These are phyloP conservation scores for Notothenia rossii DNA, from an alignment of 2,113 vertebrate genomes.

Conservation along the genomic window DNA sequence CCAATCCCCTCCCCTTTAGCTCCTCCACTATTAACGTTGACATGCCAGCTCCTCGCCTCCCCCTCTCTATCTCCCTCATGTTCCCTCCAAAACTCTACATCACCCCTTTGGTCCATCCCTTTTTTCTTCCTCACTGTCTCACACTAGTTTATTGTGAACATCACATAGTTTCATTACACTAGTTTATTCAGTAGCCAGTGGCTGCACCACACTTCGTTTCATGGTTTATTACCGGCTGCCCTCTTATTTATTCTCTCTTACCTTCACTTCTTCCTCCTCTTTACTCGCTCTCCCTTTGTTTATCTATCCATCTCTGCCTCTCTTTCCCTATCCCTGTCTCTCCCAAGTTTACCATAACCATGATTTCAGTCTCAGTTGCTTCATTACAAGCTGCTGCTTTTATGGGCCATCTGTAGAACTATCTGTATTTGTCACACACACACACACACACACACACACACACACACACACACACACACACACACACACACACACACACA, in stretches of 20 bases:
- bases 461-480: background rate
- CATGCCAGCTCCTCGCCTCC: constrained; percentile 21
- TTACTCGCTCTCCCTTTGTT: constrained; percentile 39
- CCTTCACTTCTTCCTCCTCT: constrained; percentile 44
- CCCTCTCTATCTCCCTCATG: background rate
- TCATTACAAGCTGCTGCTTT: constrained; percentile 82
- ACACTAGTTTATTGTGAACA: constrained; percentile 65
- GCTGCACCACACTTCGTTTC: constrained; percentile 56
- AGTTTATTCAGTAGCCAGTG: constrained; percentile 68
- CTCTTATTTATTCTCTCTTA: constrained; percentile 69
- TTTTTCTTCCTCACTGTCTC: constrained; percentile 27
- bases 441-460: constrained; percentile 29
- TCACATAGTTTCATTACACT: constrained; percentile 70
- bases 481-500: constrained; percentile 21
- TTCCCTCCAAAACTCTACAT: constrained; percentile 24
- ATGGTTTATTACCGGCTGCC: constrained; percentile 66
- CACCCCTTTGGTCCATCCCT: constrained; percentile 43
- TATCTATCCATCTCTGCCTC: constrained; percentile 47
- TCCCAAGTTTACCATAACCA: constrained; percentile 79
- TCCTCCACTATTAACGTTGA: constrained; percentile 40
- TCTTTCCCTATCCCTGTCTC: constrained; percentile 41
- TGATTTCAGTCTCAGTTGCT: constrained; percentile 81
- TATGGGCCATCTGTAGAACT: constrained; percentile 81
- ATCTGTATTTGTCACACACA: constrained; percentile 68
- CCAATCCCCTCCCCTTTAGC: background rate